A percentile compares a stretch with the other conserved stretches of the same genome.
Evolutionary conservation across 2,888 invertebrate genomes (phyloP).

Genomic region (Dyspetes luteomarginatus): DNA sequence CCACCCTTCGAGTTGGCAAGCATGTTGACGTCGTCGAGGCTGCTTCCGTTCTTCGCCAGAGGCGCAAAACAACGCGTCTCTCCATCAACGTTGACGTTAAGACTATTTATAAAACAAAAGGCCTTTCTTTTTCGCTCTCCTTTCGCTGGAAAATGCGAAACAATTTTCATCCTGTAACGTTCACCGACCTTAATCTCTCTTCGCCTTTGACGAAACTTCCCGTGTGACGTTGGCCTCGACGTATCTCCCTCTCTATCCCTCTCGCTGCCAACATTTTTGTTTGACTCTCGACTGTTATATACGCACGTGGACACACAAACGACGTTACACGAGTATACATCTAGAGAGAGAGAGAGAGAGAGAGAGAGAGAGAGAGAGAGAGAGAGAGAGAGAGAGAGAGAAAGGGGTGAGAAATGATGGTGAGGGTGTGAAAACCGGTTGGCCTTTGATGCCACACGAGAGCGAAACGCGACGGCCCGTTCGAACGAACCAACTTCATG

Average conservation of each 20-base stretch:
- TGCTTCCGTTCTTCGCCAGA: slow-evolving; percentile 45
- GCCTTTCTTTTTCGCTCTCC: slow-evolving; percentile 42
- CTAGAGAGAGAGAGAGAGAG: slow-evolving; percentile 39
- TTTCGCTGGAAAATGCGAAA: not conserved
- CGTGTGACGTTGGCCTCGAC: slow-evolving; percentile 17
- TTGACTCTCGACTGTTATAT: slow-evolving; percentile 1
- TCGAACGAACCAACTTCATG: slow-evolving; percentile 14
- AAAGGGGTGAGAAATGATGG: slow-evolving; percentile 8
- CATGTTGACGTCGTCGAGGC: slow-evolving; percentile 46
- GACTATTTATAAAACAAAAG: slow-evolving; percentile 74
- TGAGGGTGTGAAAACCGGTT: slow-evolving; percentile 50
- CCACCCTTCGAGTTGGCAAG: slow-evolving; percentile 37
- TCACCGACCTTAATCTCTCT: slow-evolving; percentile 48
- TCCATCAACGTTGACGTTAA: slow-evolving; percentile 30
- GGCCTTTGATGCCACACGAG: slow-evolving; percentile 46
- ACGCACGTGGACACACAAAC: slow-evolving; percentile 1
- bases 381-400: slow-evolving; percentile 42
- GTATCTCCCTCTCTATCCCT: slow-evolving; percentile 7
- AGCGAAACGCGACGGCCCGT: slow-evolving; percentile 25
- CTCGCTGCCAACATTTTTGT: slow-evolving; percentile 1
- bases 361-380: no score
- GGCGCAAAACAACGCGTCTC: not conserved
- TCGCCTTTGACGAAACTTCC: slow-evolving; percentile 48
- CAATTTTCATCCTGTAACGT: slow-evolving; percentile 18
- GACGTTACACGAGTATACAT: not conserved